Evolutionary conservation across 2,113 vertebrate species (phyloP).

Genomic region (Zeus faber): DNA sequence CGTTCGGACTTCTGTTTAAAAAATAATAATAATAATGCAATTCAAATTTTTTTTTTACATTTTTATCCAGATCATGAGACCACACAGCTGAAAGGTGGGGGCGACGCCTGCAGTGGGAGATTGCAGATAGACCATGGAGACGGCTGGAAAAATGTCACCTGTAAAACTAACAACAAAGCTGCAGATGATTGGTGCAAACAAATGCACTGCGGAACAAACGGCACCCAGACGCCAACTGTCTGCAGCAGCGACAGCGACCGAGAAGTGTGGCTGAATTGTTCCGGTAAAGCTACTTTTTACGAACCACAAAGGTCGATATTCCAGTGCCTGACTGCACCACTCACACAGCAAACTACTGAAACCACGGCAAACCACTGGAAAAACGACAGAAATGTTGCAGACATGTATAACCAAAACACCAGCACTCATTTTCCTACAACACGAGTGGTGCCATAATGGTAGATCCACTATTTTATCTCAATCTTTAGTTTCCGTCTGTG

Average conservation of each 20-base stretch:
- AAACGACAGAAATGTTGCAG: no score
- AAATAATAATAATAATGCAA: neutral
- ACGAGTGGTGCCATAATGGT: neutral
- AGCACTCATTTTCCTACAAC: no score
- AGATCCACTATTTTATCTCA: neutral
- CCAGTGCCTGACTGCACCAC: neutral
- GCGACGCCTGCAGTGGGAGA: neutral
- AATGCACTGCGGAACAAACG: conserved; percentile 41
- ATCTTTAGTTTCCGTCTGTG: no score
- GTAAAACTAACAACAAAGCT: fast-evolving
- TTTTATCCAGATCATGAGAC: conserved; percentile 28
- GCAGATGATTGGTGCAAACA: conserved; percentile 15
- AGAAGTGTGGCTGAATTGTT: conserved; percentile 37
- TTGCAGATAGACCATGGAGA: fast-evolving
- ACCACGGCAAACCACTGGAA: no score
- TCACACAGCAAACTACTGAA: no score
- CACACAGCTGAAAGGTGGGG: conserved; percentile 24
- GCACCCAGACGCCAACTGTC: fast-evolving
- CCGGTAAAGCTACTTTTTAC: conserved; percentile 44
- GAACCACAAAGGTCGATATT: neutral
- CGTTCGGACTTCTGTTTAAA: neutral
- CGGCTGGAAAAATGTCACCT: fast-evolving
- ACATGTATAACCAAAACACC: no score
- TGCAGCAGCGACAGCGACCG: fast-evolving
- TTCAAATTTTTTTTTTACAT: neutral